Evolutionary conservation across 2,888 invertebrate species (phyloP).

Genomic region (Gerris lacustris): DNA sequence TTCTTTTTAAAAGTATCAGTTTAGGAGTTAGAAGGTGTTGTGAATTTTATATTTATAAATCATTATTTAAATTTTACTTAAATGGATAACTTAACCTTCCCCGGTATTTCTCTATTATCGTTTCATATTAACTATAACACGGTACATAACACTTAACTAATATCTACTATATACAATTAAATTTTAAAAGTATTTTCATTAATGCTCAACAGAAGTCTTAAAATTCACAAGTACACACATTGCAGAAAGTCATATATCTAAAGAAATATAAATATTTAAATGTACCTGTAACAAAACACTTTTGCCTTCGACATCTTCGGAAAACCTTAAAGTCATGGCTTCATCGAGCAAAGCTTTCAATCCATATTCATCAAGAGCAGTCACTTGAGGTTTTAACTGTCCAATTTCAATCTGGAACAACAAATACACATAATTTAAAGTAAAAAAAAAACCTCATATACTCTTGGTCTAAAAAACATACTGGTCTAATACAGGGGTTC

Average conservation of each 20-base stretch:
- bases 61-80: no score
- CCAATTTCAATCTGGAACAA: conserved; percentile 35
- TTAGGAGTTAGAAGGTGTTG: no score
- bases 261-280: conserved; percentile 11
- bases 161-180: no score
- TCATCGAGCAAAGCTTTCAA: conserved; percentile 67
- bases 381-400: conserved; percentile 32
- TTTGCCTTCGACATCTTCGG: conserved; percentile 73
- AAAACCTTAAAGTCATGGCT: conserved; percentile 71
- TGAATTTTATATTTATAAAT: no score
- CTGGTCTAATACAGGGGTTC: conserved; percentile 16
- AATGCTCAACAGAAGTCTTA: no score
- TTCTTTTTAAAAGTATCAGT: no score
- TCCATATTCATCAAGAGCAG: conserved; percentile 55
- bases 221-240: background rate
- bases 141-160: no score
- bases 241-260: background rate
- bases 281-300: conserved; percentile 67
- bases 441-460: background rate
- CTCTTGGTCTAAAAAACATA: conserved; percentile 8
- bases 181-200: no score
- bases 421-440: conserved; percentile 24
- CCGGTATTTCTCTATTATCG: no score
- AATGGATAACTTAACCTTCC: no score
- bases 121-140: no score